A percentile compares a stretch with the other conserved stretches of the same genome.
Conservation (phyloP, 2,113 vertebrate species). For the Phalacrocorax pelagicus region DNA sequence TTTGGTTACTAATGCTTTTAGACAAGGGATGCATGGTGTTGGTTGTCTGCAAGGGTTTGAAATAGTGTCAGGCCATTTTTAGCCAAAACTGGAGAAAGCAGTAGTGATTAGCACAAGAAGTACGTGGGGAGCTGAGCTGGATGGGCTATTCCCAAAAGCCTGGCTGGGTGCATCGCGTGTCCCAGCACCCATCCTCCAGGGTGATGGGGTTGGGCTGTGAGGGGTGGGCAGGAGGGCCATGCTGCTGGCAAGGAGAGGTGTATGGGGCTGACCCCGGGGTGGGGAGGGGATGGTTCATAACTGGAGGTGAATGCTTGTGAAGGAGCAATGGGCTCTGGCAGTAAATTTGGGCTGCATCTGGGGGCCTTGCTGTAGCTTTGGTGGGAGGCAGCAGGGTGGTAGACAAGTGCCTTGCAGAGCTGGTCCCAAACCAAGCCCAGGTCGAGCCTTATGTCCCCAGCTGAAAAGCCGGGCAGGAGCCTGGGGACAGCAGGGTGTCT, state of each 20-base stretch:
- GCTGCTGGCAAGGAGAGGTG: fast-evolving
- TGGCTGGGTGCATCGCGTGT: fast-evolving
- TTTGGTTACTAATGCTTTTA: not conserved
- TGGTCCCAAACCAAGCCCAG: not conserved
- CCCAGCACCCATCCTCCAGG: not conserved
- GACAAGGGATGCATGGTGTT: not conserved
- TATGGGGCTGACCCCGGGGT: fast-evolving
- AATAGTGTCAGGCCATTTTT: not conserved
- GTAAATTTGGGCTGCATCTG: not conserved
- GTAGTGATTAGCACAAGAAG: not conserved
- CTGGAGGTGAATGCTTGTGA: not conserved
- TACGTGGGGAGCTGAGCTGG: not conserved
- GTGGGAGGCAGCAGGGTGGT: too few species aligned
- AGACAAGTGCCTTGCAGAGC: not conserved
- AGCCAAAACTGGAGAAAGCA: not conserved
- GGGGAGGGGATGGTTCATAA: fast-evolving
- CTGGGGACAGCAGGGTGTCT: fast-evolving
- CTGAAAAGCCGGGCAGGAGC: fast-evolving
- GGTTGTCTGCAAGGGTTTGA: not conserved
- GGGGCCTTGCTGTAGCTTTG: not conserved
- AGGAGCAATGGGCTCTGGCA: not conserved
- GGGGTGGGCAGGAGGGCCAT: fast-evolving
- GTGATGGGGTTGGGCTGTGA: fast-evolving
- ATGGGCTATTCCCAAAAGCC: not conserved
- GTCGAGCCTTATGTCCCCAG: not conserved